Conservation (phyloP, 2,888 invertebrate species). For the Antitype chi region DNA sequence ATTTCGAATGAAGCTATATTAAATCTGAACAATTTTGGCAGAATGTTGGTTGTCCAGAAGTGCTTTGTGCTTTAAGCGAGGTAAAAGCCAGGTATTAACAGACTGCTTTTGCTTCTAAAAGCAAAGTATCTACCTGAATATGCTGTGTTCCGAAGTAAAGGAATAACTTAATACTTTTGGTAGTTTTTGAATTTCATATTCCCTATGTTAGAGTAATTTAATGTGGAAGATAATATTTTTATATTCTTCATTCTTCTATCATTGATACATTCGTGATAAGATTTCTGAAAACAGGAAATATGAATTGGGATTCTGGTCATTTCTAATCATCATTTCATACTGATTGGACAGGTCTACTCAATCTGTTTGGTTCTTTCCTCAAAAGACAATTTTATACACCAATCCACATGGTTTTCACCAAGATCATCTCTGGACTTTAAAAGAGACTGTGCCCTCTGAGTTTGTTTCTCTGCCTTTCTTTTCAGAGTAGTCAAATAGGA, state of each 20-base stretch:
- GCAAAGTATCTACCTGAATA: neutral
- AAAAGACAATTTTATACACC: too few relatives aligned
- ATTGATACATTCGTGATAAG: too few relatives aligned
- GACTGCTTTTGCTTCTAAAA: constrained; percentile 21
- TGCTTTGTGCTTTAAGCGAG: constrained; percentile 28
- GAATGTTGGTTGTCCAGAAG: constrained; percentile 16
- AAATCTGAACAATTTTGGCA: constrained; percentile 26
- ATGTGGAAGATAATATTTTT: too few relatives aligned
- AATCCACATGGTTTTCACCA: too few relatives aligned
- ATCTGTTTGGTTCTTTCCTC: too few relatives aligned
- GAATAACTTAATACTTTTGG: constrained; percentile 3
- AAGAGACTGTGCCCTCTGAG: too few relatives aligned
- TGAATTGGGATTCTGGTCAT: neutral
- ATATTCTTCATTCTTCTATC: too few relatives aligned
- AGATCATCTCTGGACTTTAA: too few relatives aligned
- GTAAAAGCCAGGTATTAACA: constrained; percentile 32
- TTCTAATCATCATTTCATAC: neutral
- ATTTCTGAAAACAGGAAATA: neutral
- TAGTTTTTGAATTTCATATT: neutral
- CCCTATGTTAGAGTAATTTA: neutral
- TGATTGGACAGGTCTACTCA: too few relatives aligned
- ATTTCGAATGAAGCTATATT: constrained; percentile 37
- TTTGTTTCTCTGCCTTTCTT: too few relatives aligned
- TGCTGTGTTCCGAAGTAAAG: neutral
- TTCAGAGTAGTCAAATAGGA: too few relatives aligned